phyloP scores from a whole-genome alignment of 2,113 vertebrate species.

The Hyaena hyaena region DNA sequence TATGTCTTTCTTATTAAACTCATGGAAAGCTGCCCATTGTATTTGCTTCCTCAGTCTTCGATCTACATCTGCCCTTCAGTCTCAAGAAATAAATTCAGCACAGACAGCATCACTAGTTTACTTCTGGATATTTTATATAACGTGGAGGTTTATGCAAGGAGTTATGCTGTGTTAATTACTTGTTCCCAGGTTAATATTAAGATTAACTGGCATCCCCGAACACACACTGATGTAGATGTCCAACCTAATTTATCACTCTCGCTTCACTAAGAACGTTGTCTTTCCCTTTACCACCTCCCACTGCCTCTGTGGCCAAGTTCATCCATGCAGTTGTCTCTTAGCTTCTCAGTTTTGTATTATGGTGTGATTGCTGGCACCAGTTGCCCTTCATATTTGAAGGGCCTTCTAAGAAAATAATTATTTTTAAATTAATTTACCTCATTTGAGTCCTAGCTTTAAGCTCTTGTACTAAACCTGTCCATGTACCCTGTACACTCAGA shows the following conservation, averaged over 20 bases:
- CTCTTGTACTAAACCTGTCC: background rate
- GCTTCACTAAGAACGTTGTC: background rate
- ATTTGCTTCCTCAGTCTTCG: background rate
- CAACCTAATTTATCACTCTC: background rate
- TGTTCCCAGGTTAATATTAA: conserved; percentile 33
- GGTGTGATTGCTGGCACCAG: background rate
- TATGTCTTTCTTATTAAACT: background rate
- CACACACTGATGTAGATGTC: background rate
- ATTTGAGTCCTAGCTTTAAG: conserved; percentile 29
- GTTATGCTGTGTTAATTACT: background rate
- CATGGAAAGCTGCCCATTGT: background rate
- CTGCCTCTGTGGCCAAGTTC: background rate
- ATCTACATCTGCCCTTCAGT: background rate
- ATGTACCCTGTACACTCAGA: background rate
- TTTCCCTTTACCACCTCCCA: background rate
- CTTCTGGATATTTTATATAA: background rate
- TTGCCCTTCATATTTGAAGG: background rate
- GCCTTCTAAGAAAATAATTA: background rate
- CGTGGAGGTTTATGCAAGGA: background rate
- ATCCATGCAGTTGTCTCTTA: background rate
- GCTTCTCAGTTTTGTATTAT: background rate
- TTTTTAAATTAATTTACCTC: conserved; percentile 52
- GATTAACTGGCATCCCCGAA: conserved; percentile 15
- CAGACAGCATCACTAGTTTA: background rate
- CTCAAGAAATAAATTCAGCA: background rate